Percentiles rank a stretch among this genome's conserved stretches.
Conservation (phyloP, 2,888 invertebrate species). For the Macrosoma leucophasiata region DNA sequence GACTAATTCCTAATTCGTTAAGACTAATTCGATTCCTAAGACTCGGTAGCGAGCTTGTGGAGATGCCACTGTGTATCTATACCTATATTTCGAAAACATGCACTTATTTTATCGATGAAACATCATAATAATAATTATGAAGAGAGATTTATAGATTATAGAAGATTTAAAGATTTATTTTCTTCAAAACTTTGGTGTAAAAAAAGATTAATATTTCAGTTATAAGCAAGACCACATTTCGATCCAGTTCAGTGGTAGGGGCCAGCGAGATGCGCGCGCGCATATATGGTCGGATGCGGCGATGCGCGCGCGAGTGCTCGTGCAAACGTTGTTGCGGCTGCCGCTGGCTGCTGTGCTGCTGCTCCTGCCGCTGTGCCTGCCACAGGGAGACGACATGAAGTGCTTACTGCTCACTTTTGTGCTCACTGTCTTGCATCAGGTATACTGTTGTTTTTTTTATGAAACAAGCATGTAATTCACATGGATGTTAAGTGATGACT, state of each 20-base stretch:
- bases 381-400: constrained; percentile 20
- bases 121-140: no score
- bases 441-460: constrained; percentile 13
- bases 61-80: no score
- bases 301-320: constrained; percentile 41
- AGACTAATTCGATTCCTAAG: no score
- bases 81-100: no score
- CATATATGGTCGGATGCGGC: constrained; percentile 33
- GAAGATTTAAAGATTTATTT: no score
- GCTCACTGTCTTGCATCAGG: constrained; percentile 25
- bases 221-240: constrained; percentile 3
- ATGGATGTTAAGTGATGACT: no score
- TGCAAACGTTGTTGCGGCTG: constrained; percentile 37
- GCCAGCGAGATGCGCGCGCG: constrained; percentile 32
- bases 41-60: no score
- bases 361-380: constrained; percentile 36
- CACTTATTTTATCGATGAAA: no score
- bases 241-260: constrained; percentile 20
- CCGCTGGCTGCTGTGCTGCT: constrained; percentile 41
- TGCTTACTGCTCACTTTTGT: constrained; percentile 15
- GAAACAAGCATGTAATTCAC: no score
- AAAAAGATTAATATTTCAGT: not conserved
- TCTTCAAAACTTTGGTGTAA: no score
- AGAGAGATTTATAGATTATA: no score
- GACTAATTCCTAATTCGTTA: no score